A percentile compares a stretch with the other conserved stretches of the same genome.
phyloP scores from a whole-genome alignment of 2,113 vertebrate genomes.

The Gila orcuttii region DNA sequence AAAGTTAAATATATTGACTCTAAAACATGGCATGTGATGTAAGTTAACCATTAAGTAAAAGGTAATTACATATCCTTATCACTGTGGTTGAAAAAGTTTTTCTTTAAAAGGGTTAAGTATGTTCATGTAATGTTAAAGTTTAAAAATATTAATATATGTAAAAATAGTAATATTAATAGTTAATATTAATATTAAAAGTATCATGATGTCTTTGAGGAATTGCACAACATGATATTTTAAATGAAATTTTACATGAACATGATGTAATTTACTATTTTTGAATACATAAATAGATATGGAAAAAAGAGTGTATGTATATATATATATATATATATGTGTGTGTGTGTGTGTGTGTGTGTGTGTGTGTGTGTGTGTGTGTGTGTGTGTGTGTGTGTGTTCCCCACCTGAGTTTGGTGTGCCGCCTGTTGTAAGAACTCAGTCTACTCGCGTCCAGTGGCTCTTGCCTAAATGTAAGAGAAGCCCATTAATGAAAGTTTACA shows the following conservation, averaged over 20 bases:
- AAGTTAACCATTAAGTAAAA: not conserved
- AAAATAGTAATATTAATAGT: too few relatives aligned
- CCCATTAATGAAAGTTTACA: not conserved
- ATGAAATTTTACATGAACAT: not conserved
- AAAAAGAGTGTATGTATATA: too few relatives aligned
- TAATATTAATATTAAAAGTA: too few relatives aligned
- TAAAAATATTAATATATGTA: too few relatives aligned
- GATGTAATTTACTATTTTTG: too few relatives aligned
- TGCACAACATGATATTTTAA: too few relatives aligned
- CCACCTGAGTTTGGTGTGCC: constrained; percentile 64
- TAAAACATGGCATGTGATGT: not conserved
- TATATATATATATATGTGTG: too few relatives aligned
- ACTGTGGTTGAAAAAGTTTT: not conserved
- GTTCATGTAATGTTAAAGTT: not conserved
- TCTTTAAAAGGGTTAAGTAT: not conserved
- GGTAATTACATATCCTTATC: not conserved
- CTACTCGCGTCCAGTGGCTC: constrained; percentile 70
- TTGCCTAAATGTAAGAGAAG: constrained; percentile 72
- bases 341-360: too few relatives aligned
- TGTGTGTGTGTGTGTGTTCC: too few relatives aligned
- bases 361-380: too few relatives aligned
- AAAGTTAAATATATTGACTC: not conserved
- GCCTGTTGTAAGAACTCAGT: constrained; percentile 67
- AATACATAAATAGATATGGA: too few relatives aligned
- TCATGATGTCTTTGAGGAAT: too few relatives aligned